Evolutionary conservation across 1,140 invertebrate species (phyloP).

Genomic region (Phthorimaea operculella): DNA sequence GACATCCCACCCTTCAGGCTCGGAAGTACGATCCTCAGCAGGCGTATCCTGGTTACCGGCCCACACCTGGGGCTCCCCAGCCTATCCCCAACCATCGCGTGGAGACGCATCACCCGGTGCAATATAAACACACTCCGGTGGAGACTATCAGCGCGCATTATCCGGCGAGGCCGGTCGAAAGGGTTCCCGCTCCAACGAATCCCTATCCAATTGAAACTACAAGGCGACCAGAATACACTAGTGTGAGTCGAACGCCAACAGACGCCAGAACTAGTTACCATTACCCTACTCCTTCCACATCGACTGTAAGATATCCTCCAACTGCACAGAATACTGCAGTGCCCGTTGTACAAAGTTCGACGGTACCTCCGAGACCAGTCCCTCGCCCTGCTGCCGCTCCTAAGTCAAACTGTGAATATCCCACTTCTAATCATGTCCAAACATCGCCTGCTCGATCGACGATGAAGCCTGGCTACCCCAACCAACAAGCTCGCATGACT

Average conservation of each 20-base stretch:
- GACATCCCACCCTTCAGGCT: slow-evolving; percentile 38
- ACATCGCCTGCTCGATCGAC: slow-evolving; percentile 44
- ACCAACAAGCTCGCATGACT: slow-evolving; percentile 58
- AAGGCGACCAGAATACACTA: slow-evolving; percentile 40
- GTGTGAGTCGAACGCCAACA: slow-evolving; percentile 28
- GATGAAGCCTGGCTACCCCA: slow-evolving; percentile 46
- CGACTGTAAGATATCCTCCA: slow-evolving; percentile 38
- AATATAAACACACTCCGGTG: slow-evolving; percentile 43
- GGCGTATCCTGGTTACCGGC: slow-evolving; percentile 55
- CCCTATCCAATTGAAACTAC: slow-evolving; percentile 33
- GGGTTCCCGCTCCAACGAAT: slow-evolving; percentile 26
- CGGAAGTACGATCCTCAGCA: slow-evolving; percentile 60
- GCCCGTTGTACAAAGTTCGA: slow-evolving; percentile 33
- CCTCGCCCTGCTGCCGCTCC: slow-evolving; percentile 41
- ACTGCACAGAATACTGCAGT: slow-evolving; percentile 31
- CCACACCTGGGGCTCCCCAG: slow-evolving; percentile 28
- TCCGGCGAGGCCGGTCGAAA: slow-evolving; percentile 34
- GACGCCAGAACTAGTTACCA: slow-evolving; percentile 41
- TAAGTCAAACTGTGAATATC: slow-evolving; percentile 52
- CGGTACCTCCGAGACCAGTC: slow-evolving; percentile 27
- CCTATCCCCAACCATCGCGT: slow-evolving; percentile 38
- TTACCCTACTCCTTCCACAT: slow-evolving; percentile 47
- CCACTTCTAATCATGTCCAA: slow-evolving; percentile 42
- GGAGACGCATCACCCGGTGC: slow-evolving; percentile 37
- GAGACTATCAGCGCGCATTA: slow-evolving; percentile 44